Evolutionary conservation across 1,140 invertebrate genomes (phyloP).

Genomic region (Heliconius congener): DNA sequence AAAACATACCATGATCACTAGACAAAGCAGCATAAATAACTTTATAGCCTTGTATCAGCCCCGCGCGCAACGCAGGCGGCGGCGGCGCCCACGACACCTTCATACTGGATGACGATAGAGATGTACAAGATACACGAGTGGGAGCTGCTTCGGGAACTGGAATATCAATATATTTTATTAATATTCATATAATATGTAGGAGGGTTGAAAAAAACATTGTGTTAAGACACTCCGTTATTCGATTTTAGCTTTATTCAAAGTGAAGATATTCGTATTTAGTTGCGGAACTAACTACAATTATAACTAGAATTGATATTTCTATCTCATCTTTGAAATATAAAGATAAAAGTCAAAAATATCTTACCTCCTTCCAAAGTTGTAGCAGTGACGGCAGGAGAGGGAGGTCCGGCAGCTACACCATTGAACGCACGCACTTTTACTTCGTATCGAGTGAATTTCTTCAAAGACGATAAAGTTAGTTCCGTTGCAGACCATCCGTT

Average conservation of each 20-base stretch:
- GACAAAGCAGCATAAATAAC: conserved; percentile 87
- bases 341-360: not conserved
- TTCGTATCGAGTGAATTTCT: conserved; percentile 90
- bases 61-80: conserved; percentile 85
- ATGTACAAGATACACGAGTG: conserved; percentile 84
- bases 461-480: conserved; percentile 84
- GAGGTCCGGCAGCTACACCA: conserved; percentile 88
- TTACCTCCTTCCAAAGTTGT: conserved; percentile 91
- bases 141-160: conserved; percentile 86
- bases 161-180: conserved; percentile 2
- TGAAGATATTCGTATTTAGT: too few relatives aligned
- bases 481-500: conserved; percentile 88
- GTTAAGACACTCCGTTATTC: too few relatives aligned
- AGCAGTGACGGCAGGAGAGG: conserved; percentile 85
- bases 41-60: conserved; percentile 91
- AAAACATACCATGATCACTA: conserved; percentile 77
- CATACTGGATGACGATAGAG: conserved; percentile 86
- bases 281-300: too few relatives aligned
- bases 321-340: too few relatives aligned
- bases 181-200: too few relatives aligned
- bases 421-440: conserved; percentile 91
- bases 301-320: too few relatives aligned
- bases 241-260: too few relatives aligned
- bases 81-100: conserved; percentile 90
- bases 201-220: too few relatives aligned